Percentiles rank a stretch among this genome's conserved stretches.
Evolutionary conservation across 2,797 vertebrate species (phyloP).

Genomic region (Strix occidentalis): DNA sequence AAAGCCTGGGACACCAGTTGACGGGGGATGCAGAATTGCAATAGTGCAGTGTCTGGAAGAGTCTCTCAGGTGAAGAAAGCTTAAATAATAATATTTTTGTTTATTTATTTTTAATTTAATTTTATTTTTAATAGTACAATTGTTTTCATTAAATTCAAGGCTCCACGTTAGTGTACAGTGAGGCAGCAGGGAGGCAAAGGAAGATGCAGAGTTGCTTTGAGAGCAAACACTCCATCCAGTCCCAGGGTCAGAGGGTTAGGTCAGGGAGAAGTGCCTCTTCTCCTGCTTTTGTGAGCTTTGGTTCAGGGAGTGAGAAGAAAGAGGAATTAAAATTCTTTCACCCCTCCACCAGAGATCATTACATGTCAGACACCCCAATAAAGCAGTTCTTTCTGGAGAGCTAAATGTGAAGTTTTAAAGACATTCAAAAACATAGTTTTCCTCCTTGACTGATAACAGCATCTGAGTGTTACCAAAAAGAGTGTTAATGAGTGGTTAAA

Average conservation of each 20-base stretch:
- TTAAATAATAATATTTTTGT: background rate
- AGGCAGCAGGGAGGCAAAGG: background rate
- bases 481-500: background rate
- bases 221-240: background rate
- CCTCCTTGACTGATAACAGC: background rate
- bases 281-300: background rate
- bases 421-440: background rate
- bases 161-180: fast-evolving
- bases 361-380: background rate
- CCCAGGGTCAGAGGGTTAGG: background rate
- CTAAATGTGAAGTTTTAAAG: background rate
- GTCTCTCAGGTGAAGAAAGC: background rate
- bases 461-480: background rate
- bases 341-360: background rate
- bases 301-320: background rate
- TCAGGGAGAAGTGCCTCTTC: background rate
- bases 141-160: background rate
- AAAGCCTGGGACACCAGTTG: background rate
- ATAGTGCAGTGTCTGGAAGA: background rate
- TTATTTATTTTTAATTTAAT: background rate
- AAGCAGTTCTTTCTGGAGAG: background rate
- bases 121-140: background rate
- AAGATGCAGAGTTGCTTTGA: background rate
- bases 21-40: background rate
- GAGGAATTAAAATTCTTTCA: background rate